Evolutionary conservation across 53 echinoderm and acorn worm species (phyloP).

Genomic region (Apostichopus leukothele): DNA sequence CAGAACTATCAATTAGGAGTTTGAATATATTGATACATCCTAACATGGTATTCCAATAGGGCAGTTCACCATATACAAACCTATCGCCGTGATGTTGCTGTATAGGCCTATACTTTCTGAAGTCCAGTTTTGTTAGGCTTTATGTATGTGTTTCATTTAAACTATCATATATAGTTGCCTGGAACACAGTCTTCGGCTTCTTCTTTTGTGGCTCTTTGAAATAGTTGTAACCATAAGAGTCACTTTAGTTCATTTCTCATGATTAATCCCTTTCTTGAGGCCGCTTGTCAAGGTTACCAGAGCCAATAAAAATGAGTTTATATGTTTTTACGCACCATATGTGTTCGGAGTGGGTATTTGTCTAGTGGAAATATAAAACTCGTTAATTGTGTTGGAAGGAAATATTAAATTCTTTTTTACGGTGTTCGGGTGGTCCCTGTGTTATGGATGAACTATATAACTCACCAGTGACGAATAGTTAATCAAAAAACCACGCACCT

Average conservation of each 20-base stretch:
- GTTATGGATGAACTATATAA: neutral
- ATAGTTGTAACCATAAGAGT: no score
- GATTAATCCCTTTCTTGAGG: constrained; percentile 7
- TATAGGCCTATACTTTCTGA: no score
- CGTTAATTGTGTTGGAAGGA: neutral
- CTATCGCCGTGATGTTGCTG: no score
- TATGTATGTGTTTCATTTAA: no score
- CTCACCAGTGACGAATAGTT: neutral
- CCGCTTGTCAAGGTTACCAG: constrained; percentile 2
- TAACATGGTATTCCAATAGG: no score
- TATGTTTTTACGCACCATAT: constrained; percentile 17
- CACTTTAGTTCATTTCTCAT: neutral
- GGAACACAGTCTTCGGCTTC: neutral
- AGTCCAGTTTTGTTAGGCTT: no score
- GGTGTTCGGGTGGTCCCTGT: constrained; percentile 7
- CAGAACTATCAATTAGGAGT: no score
- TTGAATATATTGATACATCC: no score
- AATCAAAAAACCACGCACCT: neutral
- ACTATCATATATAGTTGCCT: no score
- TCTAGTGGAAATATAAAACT: constrained; percentile 35
- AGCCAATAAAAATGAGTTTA: neutral
- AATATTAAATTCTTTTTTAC: neutral
- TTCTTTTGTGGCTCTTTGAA: no score
- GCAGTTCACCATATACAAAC: no score
- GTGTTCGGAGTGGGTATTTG: constrained; percentile 11